Conservation (phyloP, 2,797 vertebrate species). For the Garrulus glandarius region DNA sequence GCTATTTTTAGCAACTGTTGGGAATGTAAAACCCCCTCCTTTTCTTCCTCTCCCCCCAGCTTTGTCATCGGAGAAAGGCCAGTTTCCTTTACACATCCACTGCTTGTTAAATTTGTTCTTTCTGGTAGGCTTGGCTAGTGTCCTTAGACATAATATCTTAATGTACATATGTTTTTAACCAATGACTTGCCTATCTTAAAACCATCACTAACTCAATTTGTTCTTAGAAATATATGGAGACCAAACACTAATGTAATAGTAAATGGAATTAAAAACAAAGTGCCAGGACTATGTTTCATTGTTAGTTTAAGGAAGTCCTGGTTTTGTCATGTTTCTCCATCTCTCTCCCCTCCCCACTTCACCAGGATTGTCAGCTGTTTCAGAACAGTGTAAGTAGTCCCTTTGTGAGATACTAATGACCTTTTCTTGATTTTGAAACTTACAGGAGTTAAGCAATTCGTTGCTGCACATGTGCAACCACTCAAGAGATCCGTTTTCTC, state of each 20-base stretch:
- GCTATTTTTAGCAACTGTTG: not conserved
- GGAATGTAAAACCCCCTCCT: not conserved
- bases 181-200: not conserved
- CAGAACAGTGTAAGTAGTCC: not conserved
- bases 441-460: not conserved
- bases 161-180: not conserved
- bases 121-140: not conserved
- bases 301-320: not conserved
- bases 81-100: not conserved
- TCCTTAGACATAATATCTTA: not conserved
- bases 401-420: not conserved
- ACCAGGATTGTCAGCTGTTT: not conserved
- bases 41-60: not conserved
- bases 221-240: not conserved
- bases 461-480: not conserved
- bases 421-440: conserved; percentile 46
- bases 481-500: conserved; percentile 44
- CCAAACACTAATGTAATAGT: not conserved
- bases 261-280: conserved; percentile 2
- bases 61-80: not conserved
- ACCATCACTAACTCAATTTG: not conserved
- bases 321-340: not conserved
- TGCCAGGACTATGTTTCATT: not conserved
- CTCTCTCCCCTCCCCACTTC: not conserved
- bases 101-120: not conserved